Evolutionary conservation across 2,888 invertebrate genomes (phyloP), one percentile per base, ranked within the genome.

Genomic region (Leucoptera coffeella): DNA sequence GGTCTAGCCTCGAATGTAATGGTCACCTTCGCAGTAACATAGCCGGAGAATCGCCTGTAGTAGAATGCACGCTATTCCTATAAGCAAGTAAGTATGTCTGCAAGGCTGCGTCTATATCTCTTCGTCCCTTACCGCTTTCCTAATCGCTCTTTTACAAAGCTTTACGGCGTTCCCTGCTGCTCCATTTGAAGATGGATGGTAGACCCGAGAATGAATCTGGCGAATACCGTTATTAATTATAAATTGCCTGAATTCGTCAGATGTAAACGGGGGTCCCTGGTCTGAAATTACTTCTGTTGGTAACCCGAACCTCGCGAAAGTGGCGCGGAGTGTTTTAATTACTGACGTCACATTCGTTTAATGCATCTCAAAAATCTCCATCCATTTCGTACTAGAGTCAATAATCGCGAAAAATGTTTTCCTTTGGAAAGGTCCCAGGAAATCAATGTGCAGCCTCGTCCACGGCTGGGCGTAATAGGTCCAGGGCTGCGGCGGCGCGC

Each of bases 101-200:
- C n/a, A n/a, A n/a, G n/a, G n/a, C n/a, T n/a, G n/a, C n/a, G n/a
- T n/a, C n/a, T n/a, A n/a, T n/a, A n/a, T n/a, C n/a, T n/a, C n/a
- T n/a, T n/a, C n/a, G n/a, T n/a, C n/a, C n/a, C n/a, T n/a, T n/a
- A n/a, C n/a, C n/a, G 10, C 14, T 9, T 14, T 14, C 10, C 10
- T 23, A n/a, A 23, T 3, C 23, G 14, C 14, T 12, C 14, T 23
- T 12, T 23, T 23, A 23, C 23, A 23, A 6, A 7, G 12, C 13
- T 12, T 23, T 7, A 24, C 24, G 3, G 24, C n/a, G n/a, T 24
- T 24, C 10, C 15, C 15, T 2, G 24, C 24, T 5, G 24, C 15
- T n/a, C 24, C 24, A 15, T 23, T 23, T 4, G 23, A 23, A 4
- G 23, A 13, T 9, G 23, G 23, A 14, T 23, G 23, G 14, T 23